These are phyloP conservation scores for Cheirogaleus major DNA, from an alignment of 2,797 vertebrate genomes.

Conservation along the genomic window DNA sequence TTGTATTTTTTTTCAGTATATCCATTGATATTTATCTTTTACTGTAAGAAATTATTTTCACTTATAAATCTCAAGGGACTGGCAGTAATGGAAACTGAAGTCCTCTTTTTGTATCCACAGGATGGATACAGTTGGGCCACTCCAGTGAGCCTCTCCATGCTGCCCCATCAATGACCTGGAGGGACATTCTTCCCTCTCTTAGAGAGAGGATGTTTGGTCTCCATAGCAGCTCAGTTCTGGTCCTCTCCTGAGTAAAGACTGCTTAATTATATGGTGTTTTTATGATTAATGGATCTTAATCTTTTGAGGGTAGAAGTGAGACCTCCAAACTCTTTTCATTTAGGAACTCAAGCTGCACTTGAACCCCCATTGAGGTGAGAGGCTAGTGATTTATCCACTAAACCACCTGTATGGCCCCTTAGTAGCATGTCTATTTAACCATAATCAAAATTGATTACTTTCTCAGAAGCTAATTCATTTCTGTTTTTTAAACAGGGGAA, in stretches of 20 bases:
- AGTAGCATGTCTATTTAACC: slow-evolving; percentile 14
- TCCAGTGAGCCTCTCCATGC: slow-evolving; percentile 50
- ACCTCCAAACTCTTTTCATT: slow-evolving; percentile 26
- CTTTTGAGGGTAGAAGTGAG: slow-evolving; percentile 30
- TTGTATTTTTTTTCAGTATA: slow-evolving; percentile 36
- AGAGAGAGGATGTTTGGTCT: neutral
- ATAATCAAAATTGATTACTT: neutral
- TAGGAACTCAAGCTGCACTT: slow-evolving; percentile 52
- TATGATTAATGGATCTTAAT: slow-evolving; percentile 47
- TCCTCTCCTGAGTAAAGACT: slow-evolving; percentile 50
- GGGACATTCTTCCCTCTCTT: neutral
- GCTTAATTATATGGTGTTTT: slow-evolving; percentile 32
- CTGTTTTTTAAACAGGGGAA: slow-evolving; percentile 81
- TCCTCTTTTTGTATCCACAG: slow-evolving; percentile 58
- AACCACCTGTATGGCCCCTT: neutral
- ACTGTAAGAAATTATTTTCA: slow-evolving; percentile 5
- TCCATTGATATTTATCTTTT: slow-evolving; percentile 22
- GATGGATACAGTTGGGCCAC: slow-evolving; percentile 36
- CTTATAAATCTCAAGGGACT: slow-evolving; percentile 49
- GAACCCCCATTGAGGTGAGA: slow-evolving; percentile 45
- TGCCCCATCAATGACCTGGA: slow-evolving; percentile 55
- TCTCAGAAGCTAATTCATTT: slow-evolving; percentile 62
- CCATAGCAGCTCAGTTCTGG: slow-evolving; percentile 7
- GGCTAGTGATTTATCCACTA: slow-evolving; percentile 47
- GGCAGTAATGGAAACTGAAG: slow-evolving; percentile 59